Base-by-base conservation (phyloP, 2,888 invertebrate genomes). In the Nephrotoma flavescens region DNA sequence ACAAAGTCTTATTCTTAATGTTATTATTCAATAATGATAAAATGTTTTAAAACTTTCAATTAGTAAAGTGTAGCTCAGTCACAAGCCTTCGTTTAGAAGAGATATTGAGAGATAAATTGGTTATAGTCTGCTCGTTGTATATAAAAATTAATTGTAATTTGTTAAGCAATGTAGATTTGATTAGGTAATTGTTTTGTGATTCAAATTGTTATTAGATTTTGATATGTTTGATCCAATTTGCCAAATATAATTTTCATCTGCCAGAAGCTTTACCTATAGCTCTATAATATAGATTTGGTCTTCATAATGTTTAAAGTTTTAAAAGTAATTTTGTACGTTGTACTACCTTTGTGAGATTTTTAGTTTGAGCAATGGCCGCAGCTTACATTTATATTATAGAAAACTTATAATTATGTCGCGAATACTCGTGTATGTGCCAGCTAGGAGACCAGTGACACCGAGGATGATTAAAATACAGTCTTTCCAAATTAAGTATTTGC, bases 371-470 rank as follows among this genome's bases (percentile, higher is more conserved):
- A 19, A 57, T 57, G 52, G 52, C 52, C 52, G 31, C 31, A 31
- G 7, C 31, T 31, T 19, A 31, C 31, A 52, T 71, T 12, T 19
- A 11, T 9, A 31, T 4, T 71, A 71, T 71, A 71, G 71, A 31
- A 87, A 87, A 83, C 87, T 87, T 15, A 87, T 88, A 57, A 95
- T 92, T 88, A 95, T 95, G 88, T 93, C 93, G 0, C 91, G 89
- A 5, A 95, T 89, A 87, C 94, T 94, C 0, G 94, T 94, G 89
- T 94, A 94, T 0, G 95, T 95, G 85, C 95, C 95, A 3, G 94
- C 93, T 5, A 95, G 89, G 6, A 96, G 92, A 0, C 95, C 95
- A 6, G 94, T 90, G 4, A 94, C 87, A 4, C 95, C 95, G 87
- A 95, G 92, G 0, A 93, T 41, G 11, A 95, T 92, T 42, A 95